Percentiles rank a stretch among this genome's conserved stretches.
Conservation (phyloP, 1,140 invertebrate species). For the Drosophila melanogaster region Release_6_plus_ISO1_MT NT_033779.5:7574001-7574500, state of each 20-base stretch:
- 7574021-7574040: slow-evolving; percentile 42
- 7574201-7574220: slow-evolving; percentile 25
- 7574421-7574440: too few relatives aligned
- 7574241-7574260: too few relatives aligned
- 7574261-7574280: too few relatives aligned
- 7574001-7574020: slow-evolving; percentile 4
- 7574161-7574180: slow-evolving; percentile 34
- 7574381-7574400: too few relatives aligned
- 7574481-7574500: background rate
- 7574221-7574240: slow-evolving; percentile 6
- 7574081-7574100: slow-evolving; percentile 52
- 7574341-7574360: too few relatives aligned
- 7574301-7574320: background rate
- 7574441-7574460: too few relatives aligned
- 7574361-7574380: too few relatives aligned
- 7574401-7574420: too few relatives aligned
- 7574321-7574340: too few relatives aligned
- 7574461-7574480: too few relatives aligned
- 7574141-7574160: slow-evolving; percentile 48
- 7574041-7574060: slow-evolving; percentile 22
- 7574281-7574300: background rate
- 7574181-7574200: slow-evolving; percentile 1
- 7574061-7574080: slow-evolving; percentile 34
- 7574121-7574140: slow-evolving; percentile 28
- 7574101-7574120: slow-evolving; percentile 26